Conservation (phyloP, 2,888 invertebrate genomes). For the Chloroclystis v-ata region DNA sequence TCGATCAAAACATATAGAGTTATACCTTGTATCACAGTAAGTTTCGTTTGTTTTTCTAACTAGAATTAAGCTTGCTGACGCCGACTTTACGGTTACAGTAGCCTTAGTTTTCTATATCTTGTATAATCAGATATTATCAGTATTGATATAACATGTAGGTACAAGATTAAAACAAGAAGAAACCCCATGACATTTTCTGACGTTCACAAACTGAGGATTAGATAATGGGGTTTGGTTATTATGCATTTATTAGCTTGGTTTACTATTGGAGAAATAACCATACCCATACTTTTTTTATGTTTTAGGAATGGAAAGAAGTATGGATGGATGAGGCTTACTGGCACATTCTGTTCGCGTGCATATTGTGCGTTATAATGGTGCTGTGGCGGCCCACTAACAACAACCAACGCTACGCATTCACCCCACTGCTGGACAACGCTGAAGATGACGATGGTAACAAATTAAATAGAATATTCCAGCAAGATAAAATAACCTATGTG, state of each 20-base stretch:
- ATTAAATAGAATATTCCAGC: background rate
- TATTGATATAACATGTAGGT: too few relatives aligned
- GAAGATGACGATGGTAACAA: conserved; percentile 86
- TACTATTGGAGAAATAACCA: too few relatives aligned
- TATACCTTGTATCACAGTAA: conserved; percentile 85
- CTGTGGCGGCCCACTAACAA: conserved; percentile 97
- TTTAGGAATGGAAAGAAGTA: conserved; percentile 90
- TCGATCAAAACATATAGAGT: conserved; percentile 89
- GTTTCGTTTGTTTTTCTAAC: too few relatives aligned
- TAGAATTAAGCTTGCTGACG: too few relatives aligned
- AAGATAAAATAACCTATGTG: background rate
- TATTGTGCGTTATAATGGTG: conserved; percentile 94
- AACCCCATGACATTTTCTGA: background rate
- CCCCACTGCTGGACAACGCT: conserved; percentile 90
- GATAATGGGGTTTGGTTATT: too few relatives aligned
- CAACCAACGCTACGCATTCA: conserved; percentile 96
- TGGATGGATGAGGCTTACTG: conserved; percentile 98
- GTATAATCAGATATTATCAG: too few relatives aligned
- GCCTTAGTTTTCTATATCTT: too few relatives aligned
- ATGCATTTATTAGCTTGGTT: too few relatives aligned
- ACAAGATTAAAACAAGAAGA: background rate
- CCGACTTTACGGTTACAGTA: too few relatives aligned
- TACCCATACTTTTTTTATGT: background rate
- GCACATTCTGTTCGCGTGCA: conserved; percentile 93
- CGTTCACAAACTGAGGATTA: too few relatives aligned